Base-by-base conservation (phyloP, 1,140 invertebrate species). In the Venturia canescens region DNA sequence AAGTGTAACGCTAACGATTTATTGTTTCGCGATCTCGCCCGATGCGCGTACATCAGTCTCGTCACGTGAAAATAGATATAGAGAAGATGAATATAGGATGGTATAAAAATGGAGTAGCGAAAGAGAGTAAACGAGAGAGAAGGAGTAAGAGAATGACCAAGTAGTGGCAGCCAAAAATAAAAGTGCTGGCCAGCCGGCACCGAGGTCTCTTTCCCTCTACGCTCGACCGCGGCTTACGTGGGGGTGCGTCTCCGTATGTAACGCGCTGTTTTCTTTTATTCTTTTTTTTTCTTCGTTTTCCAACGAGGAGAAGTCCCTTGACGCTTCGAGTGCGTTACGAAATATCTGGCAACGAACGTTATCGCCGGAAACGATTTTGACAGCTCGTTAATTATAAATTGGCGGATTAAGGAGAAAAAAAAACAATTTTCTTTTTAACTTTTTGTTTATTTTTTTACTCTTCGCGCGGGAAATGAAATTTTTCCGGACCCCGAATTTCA, bases 121-220 rank as follows among this genome's bases (percentile, higher is more conserved):
- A 9, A 57, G 21, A 57, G n/a, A 57, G 53, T 21, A 18, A 57
- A 18, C 2, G 53, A 57, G 71, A 29, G 29, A 69, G 27, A 69
- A 29, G 31, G 27, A 69, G 66, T n/a, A 31, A 69, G 66, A 69
- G 66, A 29, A 69, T 76, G 72, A 38, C 69, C 48, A 53, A 44
- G 71, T 53, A 23, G 44, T 21, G 29, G 27, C 2, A n/a, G 60
- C 75, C 75, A 77, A 77, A 77, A 77, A 77, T 77, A 77, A 77
- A 77, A 77, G 75, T 77, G 75, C 75, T 77, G 75, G 57, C 34
- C 27, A 60, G 26, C 75, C 57, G 60, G 34, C 53, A 23, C 31
- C 57, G 75, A 77, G 60, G 60, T 77, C 75, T 77, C 60, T 26
- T 26, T 63, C 21, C 48, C 75, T 34, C 27, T 31, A 34, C n/a